phyloP scores from a whole-genome alignment of 2,888 invertebrate genomes.

The Strigamia transsilvanica region DNA sequence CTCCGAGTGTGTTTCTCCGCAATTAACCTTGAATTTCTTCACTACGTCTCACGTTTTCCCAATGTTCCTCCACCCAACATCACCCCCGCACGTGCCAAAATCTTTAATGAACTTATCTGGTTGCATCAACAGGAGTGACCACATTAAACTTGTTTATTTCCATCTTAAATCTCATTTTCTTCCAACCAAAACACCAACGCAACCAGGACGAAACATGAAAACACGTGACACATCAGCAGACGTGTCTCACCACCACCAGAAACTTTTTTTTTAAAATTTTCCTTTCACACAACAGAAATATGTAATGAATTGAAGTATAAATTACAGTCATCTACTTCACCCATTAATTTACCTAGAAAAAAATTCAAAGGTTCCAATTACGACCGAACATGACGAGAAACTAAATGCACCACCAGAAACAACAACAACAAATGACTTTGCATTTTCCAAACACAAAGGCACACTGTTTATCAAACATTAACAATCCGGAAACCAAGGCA shows the following conservation, averaged over 20 bases:
- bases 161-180: slow-evolving; percentile 13
- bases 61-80: neutral
- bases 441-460: slow-evolving; percentile 29
- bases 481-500: slow-evolving; percentile 9
- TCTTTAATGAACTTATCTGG: slow-evolving; percentile 40
- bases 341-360: neutral
- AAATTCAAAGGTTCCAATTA: slow-evolving; percentile 6
- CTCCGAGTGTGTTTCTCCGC: neutral
- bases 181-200: slow-evolving; percentile 12
- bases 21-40: slow-evolving; percentile 42
- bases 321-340: neutral
- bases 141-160: slow-evolving; percentile 45
- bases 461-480: slow-evolving; percentile 25
- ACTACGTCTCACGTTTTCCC: slow-evolving; percentile 6
- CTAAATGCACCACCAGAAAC: neutral
- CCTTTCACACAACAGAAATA: neutral
- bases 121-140: slow-evolving; percentile 35
- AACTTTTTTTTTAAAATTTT: neutral
- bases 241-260: neutral
- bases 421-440: slow-evolving; percentile 46
- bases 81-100: slow-evolving; percentile 47
- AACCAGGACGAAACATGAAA: slow-evolving; percentile 35
- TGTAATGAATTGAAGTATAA: slow-evolving; percentile 6
- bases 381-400: slow-evolving; percentile 26
- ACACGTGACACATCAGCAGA: neutral